Conservation (phyloP, 2,888 invertebrate species). For the Barypeithes pellucidus region DNA sequence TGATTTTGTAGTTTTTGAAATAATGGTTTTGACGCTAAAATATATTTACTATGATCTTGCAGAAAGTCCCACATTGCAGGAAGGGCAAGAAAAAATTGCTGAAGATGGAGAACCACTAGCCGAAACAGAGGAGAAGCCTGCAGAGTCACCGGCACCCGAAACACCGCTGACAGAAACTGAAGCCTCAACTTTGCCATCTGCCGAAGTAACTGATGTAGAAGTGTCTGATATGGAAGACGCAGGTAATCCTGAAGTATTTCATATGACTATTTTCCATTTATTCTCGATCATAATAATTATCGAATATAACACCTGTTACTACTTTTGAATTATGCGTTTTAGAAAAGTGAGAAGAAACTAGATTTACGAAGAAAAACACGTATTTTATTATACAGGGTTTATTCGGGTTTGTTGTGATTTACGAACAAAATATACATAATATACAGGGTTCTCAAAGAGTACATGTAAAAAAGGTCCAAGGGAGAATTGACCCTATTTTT, state of each 20-base stretch:
- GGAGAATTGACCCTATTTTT: too few species aligned
- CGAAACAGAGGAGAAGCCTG: slow-evolving; percentile 8
- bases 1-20: background rate
- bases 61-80: background rate
- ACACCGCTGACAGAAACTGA: slow-evolving; percentile 56
- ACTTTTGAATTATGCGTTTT: too few species aligned
- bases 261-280: background rate
- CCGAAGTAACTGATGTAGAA: slow-evolving; percentile 62
- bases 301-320: too few species aligned
- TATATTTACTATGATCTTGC: background rate
- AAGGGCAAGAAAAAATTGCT: slow-evolving; percentile 29
- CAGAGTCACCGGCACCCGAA: slow-evolving; percentile 19
- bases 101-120: slow-evolving; percentile 19
- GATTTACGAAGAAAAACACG: too few species aligned
- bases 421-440: too few species aligned
- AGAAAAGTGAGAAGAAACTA: too few species aligned
- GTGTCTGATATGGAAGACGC: slow-evolving; percentile 57
- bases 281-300: too few species aligned
- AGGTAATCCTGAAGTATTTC: slow-evolving; percentile 22
- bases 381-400: too few species aligned
- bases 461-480: too few species aligned
- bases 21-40: background rate
- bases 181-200: slow-evolving; percentile 60
- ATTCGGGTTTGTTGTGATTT: too few species aligned
- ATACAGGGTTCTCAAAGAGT: too few species aligned